Conservation (phyloP, 2,888 invertebrate species). For the Caenorhabditis afra region DNA sequence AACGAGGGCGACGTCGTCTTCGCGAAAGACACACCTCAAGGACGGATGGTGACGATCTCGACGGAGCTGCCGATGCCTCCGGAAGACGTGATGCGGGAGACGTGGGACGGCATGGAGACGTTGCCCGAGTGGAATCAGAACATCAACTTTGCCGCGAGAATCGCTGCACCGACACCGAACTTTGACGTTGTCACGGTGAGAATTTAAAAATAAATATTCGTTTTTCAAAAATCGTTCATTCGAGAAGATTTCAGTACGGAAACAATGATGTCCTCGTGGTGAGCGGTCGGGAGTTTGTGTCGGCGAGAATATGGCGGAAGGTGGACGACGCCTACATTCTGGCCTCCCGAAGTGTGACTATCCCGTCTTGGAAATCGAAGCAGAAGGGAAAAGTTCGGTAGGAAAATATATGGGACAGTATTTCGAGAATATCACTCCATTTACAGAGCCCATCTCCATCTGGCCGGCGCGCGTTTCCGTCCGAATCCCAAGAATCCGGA, state of each 20-base stretch:
- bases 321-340: conserved; percentile 63
- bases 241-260: conserved; percentile 69
- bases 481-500: conserved; percentile 63
- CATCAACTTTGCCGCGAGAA: conserved; percentile 71
- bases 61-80: conserved; percentile 55
- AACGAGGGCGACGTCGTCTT: conserved; percentile 66
- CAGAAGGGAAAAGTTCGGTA: conserved; percentile 68
- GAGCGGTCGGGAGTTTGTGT: conserved; percentile 72
- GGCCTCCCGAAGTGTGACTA: conserved; percentile 69
- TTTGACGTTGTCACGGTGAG: conserved; percentile 74
- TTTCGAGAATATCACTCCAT: background rate
- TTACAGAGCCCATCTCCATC: conserved; percentile 65
- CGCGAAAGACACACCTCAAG: conserved; percentile 62
- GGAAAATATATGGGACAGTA: conserved; percentile 18
- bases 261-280: conserved; percentile 73
- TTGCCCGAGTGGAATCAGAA: conserved; percentile 75
- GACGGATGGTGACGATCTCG: conserved; percentile 67
- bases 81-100: conserved; percentile 65
- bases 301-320: conserved; percentile 68
- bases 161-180: conserved; percentile 71
- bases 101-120: conserved; percentile 65
- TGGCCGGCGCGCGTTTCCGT: conserved; percentile 70
- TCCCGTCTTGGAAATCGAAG: conserved; percentile 57
- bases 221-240: conserved; percentile 4
- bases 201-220: conserved; percentile 1